These are phyloP conservation scores for Serripes groenlandicus DNA, from an alignment of 2,888 invertebrate genomes.

Conservation along the genomic window DNA sequence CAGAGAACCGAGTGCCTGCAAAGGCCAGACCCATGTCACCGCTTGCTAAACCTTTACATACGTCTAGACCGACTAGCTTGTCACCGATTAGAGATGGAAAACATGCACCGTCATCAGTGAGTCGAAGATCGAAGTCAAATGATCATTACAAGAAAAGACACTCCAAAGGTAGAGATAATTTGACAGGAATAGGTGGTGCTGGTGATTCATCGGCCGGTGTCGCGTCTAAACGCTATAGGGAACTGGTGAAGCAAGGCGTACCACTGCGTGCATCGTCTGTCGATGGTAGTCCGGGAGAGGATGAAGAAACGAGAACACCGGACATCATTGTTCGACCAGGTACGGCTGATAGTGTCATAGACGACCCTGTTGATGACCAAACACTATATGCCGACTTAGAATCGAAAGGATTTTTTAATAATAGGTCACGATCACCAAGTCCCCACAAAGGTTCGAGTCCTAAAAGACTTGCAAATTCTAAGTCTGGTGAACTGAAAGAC, in stretches of 20 bases:
- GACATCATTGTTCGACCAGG: constrained; percentile 50
- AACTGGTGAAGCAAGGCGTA: constrained; percentile 78
- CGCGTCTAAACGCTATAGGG: constrained; percentile 74
- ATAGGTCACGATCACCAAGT: constrained; percentile 55
- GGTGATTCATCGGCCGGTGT: constrained; percentile 36
- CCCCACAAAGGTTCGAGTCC: constrained; percentile 48
- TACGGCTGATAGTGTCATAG: constrained; percentile 51
- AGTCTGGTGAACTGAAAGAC: neutral
- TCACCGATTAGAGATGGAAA: neutral
- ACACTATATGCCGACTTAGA: constrained; percentile 73
- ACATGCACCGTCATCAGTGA: neutral
- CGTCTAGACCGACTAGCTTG: constrained; percentile 10
- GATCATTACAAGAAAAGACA: neutral
- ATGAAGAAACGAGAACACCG: constrained; percentile 29
- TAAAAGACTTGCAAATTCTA: constrained; percentile 26
- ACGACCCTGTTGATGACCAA: constrained; percentile 67
- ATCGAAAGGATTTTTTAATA: constrained; percentile 73
- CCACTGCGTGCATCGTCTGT: constrained; percentile 79
- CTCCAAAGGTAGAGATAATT: neutral
- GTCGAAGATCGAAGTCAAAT: constrained; percentile 8
- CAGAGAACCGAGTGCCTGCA: constrained; percentile 15
- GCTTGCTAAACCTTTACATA: neutral
- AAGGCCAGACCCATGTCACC: constrained; percentile 32
- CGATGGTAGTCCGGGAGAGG: constrained; percentile 57
- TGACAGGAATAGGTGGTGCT: constrained; percentile 14